Percentiles rank a stretch among this genome's conserved stretches.
Conservation (phyloP, 2,888 invertebrate species). For the Tholera decimalis region DNA sequence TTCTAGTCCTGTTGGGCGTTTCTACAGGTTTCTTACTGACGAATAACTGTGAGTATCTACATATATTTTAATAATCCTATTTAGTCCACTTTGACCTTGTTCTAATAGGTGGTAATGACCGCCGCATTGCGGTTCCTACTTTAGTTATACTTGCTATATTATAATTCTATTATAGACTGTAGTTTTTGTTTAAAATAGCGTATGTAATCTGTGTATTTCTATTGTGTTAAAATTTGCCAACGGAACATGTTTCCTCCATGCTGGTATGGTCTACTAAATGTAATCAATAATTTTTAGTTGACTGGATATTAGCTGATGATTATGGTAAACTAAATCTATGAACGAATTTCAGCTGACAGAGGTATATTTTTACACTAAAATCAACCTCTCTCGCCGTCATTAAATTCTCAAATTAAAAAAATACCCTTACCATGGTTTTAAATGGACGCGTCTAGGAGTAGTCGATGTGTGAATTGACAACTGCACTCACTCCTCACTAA, state of each 20-base stretch:
- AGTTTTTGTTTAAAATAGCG: background rate
- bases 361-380: conserved; percentile 2
- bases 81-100: conserved; percentile 50
- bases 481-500: conserved; percentile 44
- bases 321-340: too few relatives aligned
- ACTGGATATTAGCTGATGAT: too few relatives aligned
- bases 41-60: conserved; percentile 90
- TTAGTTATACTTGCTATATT: conserved; percentile 7
- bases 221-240: too few relatives aligned
- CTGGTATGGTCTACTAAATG: too few relatives aligned
- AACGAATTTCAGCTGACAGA: background rate
- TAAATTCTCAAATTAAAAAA: conserved; percentile 18
- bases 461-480: conserved; percentile 41
- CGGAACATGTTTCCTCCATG: too few relatives aligned
- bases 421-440: conserved; percentile 10
- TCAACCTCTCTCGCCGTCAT: background rate
- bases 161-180: background rate
- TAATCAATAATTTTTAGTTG: too few relatives aligned
- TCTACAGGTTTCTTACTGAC: conserved; percentile 91
- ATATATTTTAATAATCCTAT: conserved; percentile 45
- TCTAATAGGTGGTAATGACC: conserved; percentile 49
- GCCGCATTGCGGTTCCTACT: conserved; percentile 50
- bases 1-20: conserved; percentile 90
- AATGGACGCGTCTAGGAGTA: conserved; percentile 37
- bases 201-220: background rate